Evolutionary conservation across 2,888 invertebrate species (phyloP).

Genomic region (Leptothorax acervorum): DNA sequence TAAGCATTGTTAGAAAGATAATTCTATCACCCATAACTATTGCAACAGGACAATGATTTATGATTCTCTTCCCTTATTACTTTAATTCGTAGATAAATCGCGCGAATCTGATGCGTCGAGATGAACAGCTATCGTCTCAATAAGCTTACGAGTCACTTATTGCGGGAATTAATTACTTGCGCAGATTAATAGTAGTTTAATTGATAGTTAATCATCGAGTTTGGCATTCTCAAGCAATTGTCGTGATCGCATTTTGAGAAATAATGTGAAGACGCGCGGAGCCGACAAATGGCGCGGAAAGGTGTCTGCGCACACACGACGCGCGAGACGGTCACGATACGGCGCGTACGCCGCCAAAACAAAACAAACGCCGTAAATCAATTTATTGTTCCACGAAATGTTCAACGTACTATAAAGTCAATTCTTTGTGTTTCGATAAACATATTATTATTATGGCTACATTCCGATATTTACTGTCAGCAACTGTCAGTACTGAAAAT

Average conservation of each 20-base stretch:
- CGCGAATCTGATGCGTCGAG: neutral
- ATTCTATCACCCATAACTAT: neutral
- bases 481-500: too few relatives aligned
- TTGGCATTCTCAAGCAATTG: neutral
- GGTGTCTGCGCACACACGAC: neutral
- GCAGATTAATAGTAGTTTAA: neutral
- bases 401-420: neutral
- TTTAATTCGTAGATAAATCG: neutral
- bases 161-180: neutral
- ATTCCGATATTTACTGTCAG: too few relatives aligned
- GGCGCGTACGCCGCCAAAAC: neutral
- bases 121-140: neutral
- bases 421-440: neutral
- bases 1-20: neutral
- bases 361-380: neutral
- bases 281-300: neutral
- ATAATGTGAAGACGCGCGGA: neutral
- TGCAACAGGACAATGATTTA: neutral
- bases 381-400: neutral
- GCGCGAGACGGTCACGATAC: neutral
- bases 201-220: neutral
- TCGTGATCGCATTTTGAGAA: neutral
- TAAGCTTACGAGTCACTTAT: neutral
- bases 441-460: too few relatives aligned
- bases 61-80: neutral